Conservation (phyloP, 2,888 invertebrate species). For the Dermolepida albohirtum region DNA sequence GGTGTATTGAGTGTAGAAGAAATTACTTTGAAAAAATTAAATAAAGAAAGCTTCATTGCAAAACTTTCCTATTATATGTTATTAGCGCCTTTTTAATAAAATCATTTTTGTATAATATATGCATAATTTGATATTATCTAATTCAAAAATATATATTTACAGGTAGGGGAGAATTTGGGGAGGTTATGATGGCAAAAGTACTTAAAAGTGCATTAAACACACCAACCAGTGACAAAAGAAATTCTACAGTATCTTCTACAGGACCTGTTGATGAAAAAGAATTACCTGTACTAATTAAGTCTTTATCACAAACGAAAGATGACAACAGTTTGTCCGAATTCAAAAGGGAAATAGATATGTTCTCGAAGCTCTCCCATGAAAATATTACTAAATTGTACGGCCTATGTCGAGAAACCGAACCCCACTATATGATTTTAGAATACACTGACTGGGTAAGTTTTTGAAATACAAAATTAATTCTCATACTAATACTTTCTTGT, state of each 20-base stretch:
- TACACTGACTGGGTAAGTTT: conserved; percentile 90
- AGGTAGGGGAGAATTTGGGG: conserved; percentile 91
- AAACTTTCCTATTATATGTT: too few species aligned
- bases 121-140: too few species aligned
- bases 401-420: conserved; percentile 85
- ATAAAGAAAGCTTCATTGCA: too few species aligned
- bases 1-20: too few species aligned
- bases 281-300: conserved; percentile 78
- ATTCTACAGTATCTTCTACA: conserved; percentile 53
- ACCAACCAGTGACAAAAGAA: conserved; percentile 52
- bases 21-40: too few species aligned
- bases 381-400: conserved; percentile 84
- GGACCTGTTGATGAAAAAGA: conserved; percentile 65
- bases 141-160: conserved; percentile 43
- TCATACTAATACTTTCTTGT: conserved; percentile 28
- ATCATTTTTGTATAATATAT: too few species aligned
- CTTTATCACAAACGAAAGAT: conserved; percentile 80
- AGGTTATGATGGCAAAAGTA: conserved; percentile 83
- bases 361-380: conserved; percentile 84
- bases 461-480: conserved; percentile 45
- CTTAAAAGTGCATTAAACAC: conserved; percentile 53
- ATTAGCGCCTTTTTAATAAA: neutral
- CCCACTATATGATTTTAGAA: conserved; percentile 89
- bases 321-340: conserved; percentile 85
- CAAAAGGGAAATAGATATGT: conserved; percentile 88